Percentiles rank a stretch among this genome's conserved stretches.
Conservation (phyloP, 2,113 vertebrate genomes). For the Orientallactaga bullata region DNA sequence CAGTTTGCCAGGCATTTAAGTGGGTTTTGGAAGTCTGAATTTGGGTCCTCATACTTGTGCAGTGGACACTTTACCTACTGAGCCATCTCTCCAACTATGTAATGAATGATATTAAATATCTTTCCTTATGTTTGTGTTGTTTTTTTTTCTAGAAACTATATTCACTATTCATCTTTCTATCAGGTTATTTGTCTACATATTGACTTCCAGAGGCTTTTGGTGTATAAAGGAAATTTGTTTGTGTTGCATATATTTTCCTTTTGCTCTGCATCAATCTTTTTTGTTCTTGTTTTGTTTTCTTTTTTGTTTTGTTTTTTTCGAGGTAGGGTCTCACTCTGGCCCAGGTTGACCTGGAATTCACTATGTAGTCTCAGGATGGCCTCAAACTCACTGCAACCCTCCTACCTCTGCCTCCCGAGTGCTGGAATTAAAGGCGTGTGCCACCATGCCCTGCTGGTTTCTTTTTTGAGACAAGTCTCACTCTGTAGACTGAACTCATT, state of each 20-base stretch:
- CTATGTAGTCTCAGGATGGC: too few relatives aligned
- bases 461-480: not conserved
- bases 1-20: too few relatives aligned
- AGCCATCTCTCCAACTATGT: not conserved
- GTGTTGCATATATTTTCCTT: not conserved
- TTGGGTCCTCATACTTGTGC: too few relatives aligned
- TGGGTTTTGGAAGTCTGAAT: too few relatives aligned
- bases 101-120: slow-evolving; percentile 1
- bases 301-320: too few relatives aligned
- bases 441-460: not conserved
- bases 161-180: slow-evolving; percentile 24
- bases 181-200: not conserved
- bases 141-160: slow-evolving; percentile 58
- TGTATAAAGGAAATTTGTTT: slow-evolving; percentile 24
- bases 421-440: too few relatives aligned
- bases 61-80: too few relatives aligned
- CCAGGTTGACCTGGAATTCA: too few relatives aligned
- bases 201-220: not conserved
- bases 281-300: too few relatives aligned
- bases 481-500: not conserved
- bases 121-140: not conserved
- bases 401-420: too few relatives aligned
- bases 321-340: too few relatives aligned
- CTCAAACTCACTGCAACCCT: too few relatives aligned
- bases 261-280: not conserved